Conservation (phyloP, 2,888 invertebrate genomes). For the Caenorhabditis afra region DNA sequence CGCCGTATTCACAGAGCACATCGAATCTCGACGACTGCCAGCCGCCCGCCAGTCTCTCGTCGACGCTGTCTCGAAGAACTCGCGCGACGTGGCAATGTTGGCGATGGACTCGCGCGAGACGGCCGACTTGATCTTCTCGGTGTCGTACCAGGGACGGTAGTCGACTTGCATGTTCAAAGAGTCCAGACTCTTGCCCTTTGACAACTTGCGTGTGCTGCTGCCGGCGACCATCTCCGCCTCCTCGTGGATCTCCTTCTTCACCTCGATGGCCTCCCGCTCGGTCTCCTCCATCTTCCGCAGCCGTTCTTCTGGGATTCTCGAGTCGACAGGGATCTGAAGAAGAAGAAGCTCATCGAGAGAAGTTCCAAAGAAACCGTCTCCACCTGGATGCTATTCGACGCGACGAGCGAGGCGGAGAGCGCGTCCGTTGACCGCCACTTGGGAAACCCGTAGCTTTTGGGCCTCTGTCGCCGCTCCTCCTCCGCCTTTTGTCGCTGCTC, state of each 20-base stretch:
- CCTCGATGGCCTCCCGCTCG: conserved; percentile 67
- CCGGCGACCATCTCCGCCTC: conserved; percentile 36
- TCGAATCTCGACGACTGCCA: conserved; percentile 48
- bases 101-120: conserved; percentile 64
- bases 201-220: conserved; percentile 35
- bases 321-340: conserved; percentile 70
- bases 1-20: conserved; percentile 45
- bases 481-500: conserved; percentile 57
- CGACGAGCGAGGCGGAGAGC: conserved; percentile 75
- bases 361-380: background rate
- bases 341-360: background rate
- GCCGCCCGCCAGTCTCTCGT: conserved; percentile 44
- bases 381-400: conserved; percentile 69
- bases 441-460: conserved; percentile 71
- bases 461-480: conserved; percentile 55
- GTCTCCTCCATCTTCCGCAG: conserved; percentile 71
- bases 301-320: conserved; percentile 70
- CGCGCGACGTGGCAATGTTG: conserved; percentile 58
- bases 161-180: conserved; percentile 63
- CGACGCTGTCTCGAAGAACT: conserved; percentile 56
- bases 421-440: conserved; percentile 77
- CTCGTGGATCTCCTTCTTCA: conserved; percentile 61
- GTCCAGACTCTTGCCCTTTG: conserved; percentile 67
- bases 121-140: conserved; percentile 57
- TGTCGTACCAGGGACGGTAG: conserved; percentile 63